These are phyloP conservation scores for Sitodiplosis mosellana DNA, from an alignment of 1,140 invertebrate species.

Conservation along the genomic window DNA sequence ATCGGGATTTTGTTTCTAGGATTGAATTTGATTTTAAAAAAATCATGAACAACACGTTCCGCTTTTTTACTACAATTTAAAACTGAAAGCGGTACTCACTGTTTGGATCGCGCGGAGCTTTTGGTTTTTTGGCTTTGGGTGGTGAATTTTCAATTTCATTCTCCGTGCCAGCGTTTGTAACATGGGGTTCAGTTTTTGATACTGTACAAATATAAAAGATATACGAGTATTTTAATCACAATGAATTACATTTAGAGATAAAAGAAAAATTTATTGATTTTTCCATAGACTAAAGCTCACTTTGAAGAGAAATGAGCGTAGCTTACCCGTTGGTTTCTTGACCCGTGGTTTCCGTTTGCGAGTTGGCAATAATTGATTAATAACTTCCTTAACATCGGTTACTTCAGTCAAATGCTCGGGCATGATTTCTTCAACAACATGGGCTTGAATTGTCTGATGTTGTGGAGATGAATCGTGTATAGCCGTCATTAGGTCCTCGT, in stretches of 20 bases:
- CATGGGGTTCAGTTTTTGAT: no score
- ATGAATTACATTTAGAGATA: no score
- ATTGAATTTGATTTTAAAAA: neutral
- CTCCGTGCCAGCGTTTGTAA: no score
- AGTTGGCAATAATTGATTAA: conserved; percentile 26
- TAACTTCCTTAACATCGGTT: conserved; percentile 24
- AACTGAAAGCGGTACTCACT: no score
- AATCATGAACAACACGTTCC: no score
- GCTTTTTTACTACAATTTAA: no score
- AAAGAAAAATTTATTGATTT: neutral
- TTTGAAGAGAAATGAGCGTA: conserved; percentile 8
- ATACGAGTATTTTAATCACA: no score
- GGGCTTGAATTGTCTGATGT: conserved; percentile 24
- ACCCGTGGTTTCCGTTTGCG: conserved; percentile 25
- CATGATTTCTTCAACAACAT: conserved; percentile 22
- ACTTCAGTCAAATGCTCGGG: conserved; percentile 11
- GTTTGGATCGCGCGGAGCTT: no score
- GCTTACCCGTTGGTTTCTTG: conserved; percentile 21
- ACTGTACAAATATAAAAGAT: no score
- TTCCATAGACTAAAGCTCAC: neutral
- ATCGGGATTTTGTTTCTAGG: conserved; percentile 28
- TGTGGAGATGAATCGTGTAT: conserved; percentile 15
- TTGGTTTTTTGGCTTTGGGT: no score
- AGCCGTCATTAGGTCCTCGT: conserved; percentile 23
- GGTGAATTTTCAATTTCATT: no score